Evolutionary conservation across 2,113 vertebrate species (phyloP), one percentile per base, ranked within the genome.

Genomic region (Dicentrarchus labrax): DNA sequence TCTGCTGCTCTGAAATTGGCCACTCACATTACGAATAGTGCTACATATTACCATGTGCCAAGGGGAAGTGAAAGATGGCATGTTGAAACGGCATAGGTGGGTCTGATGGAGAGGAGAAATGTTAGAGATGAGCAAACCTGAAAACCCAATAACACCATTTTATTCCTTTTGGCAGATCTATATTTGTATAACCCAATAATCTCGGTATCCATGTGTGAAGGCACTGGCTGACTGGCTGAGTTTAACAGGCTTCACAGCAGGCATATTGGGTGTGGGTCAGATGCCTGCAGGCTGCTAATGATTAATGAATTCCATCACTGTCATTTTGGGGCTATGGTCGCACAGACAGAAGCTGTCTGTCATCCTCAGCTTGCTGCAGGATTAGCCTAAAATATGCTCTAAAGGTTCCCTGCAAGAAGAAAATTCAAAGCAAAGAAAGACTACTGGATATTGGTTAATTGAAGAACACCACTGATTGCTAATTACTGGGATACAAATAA

Each of bases 291-390:
- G 86, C 86, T 86, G 82, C 76, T 86, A 89, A 91, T 92, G 92
- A 92, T 93, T 90, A 83, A 92, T 92, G 82, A 78, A 93, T 91
- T 88, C 90, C 72, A 81, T 88, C 84, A 74, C 71, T 91, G 90
- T 88, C 87, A 89, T 74, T 81, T 71, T 9, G 68, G 73, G 62
- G 78, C 50, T 62, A 16, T 54, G 72, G 85, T 87, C 86, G 67
- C 68, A 71, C 21, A 85, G 53, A 86, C 70, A 61, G 47, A 80
- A 38, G 68, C 72, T 74, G 87, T 61, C 83, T 79, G 80, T 86
- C 84, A 78, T 81, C 47, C 64, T 39, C 10, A 39, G 45, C 41
- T 48, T 53, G 8, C 59, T 39, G 22, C 30, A 54, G 47, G 73
- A 73, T 79, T 24, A 50, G 12, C 67, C 65, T 61, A 24, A 80